Evolutionary conservation across 2,888 invertebrate species (phyloP).

Genomic region (Tiliacea citrago): DNA sequence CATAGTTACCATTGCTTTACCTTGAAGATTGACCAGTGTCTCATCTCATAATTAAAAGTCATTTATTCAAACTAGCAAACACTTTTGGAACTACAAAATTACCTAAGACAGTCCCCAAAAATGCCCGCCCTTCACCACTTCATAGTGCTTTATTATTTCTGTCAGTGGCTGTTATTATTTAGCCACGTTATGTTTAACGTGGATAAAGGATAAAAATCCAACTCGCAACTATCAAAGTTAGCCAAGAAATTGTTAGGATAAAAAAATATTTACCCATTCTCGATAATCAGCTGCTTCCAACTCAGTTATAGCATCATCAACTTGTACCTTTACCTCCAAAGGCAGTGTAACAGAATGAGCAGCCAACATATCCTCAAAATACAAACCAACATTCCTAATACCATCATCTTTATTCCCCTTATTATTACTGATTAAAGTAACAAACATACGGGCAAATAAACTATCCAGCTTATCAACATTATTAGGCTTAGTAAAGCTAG

Average conservation of each 20-base stretch:
- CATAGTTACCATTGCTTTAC: not conserved
- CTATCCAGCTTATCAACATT: conserved; percentile 92
- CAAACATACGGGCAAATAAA: conserved; percentile 92
- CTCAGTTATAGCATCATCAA: conserved; percentile 97
- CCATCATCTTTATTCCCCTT: conserved; percentile 51
- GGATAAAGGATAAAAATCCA: too few relatives aligned
- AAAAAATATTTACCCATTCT: conserved; percentile 92
- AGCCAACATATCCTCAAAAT: conserved; percentile 93
- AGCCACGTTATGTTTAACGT: too few relatives aligned
- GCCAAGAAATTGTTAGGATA: not conserved
- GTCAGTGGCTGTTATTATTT: not conserved
- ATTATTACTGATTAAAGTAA: conserved; percentile 81
- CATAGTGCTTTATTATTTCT: too few relatives aligned
- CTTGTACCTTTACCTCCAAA: conserved; percentile 94
- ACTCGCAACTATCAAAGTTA: too few relatives aligned
- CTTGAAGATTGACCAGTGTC: not conserved
- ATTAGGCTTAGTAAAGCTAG: conserved; percentile 86
- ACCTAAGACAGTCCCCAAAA: too few relatives aligned
- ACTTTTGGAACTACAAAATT: too few relatives aligned
- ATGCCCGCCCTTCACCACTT: too few relatives aligned
- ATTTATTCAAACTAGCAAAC: too few relatives aligned
- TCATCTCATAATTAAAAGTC: too few relatives aligned
- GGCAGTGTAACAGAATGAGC: conserved; percentile 93
- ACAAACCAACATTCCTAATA: conserved; percentile 52
- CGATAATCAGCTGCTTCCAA: conserved; percentile 97